Base-by-base conservation (phyloP, 2,113 vertebrate species). In the Psittacara wagleri region DNA sequence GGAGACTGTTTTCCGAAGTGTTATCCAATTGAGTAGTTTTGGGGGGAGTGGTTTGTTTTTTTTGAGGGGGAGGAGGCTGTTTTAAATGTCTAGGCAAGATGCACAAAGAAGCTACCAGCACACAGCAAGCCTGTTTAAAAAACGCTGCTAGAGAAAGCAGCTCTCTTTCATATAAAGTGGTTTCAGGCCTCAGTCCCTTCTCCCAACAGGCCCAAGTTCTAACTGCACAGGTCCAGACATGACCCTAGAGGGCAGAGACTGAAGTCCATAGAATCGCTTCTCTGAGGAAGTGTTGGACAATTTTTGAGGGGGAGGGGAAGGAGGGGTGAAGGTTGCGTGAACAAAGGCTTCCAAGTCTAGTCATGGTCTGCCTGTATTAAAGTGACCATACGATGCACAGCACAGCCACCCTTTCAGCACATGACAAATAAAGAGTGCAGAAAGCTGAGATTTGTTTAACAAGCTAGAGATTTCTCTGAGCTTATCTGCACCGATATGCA, bases 201-300 rank as follows among this genome's bases (percentile, higher is more conserved):
- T 98, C 98, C 98, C 96, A 98, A 98, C 98, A 99, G 99, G 98
- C 98, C 98, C 98, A 98, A 98, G 98, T 97, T 98, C 99, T 99
- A 98, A 97, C 98, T 97, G 98, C 98, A 99, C 98, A 99, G 98
- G 98, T 98, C 99, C 98, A 99, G 99, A 99, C 99, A 98, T 98
- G 99, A 99, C 98, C 98, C 98, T 98, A 98, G 98, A 98, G 98
- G 98, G 98, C 98, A 98, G 98, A 98, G 98, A 98, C 98, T 98
- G 97, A 98, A 98, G 97, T 98, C 95, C 98, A 97, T 78, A 88
- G 72, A 96, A 96, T 90, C 93, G 92, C 97, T 96, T 97, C 97
- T 95, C 90, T 82, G 92, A 95, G 94, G 95, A 97, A 97, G 97
- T 41, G 82, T 68, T 85, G 87, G 88, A 95, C 39, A 2, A 70